A percentile compares a stretch with the other conserved stretches of the same genome.
Conservation (phyloP, 2,797 vertebrate genomes). For the Arnoldichthys spilopterus region DNA sequence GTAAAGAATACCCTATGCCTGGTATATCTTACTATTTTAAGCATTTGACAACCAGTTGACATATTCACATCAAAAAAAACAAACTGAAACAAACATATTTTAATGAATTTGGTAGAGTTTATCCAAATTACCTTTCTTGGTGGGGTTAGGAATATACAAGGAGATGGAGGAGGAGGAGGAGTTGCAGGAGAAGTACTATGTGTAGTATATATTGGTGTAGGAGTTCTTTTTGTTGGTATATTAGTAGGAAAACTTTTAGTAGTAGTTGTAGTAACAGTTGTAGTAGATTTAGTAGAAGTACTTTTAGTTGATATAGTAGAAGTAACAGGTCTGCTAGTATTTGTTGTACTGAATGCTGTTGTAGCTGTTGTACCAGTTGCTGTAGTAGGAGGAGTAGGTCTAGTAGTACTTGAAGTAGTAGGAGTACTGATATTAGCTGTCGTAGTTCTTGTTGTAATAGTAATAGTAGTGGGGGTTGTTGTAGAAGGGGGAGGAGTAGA, state of each 20-base stretch:
- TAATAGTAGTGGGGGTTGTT: not conserved
- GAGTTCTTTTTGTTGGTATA: not conserved
- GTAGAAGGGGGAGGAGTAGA: slow-evolving; percentile 29
- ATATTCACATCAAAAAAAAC: not conserved
- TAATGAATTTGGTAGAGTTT: not conserved
- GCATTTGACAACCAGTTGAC: too few species aligned
- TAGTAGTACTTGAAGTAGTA: not conserved
- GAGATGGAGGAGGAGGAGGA: rapidly evolving
- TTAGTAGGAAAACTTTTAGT: slow-evolving; percentile 11
- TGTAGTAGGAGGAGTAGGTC: too few species aligned
- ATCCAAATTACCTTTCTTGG: slow-evolving; percentile 71
- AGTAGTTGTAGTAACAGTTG: not conserved
- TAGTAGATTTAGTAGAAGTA: not conserved
- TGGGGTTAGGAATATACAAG: slow-evolving; percentile 64
- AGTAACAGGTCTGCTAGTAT: not conserved
- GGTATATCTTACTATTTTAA: too few species aligned
- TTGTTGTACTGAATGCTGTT: not conserved
- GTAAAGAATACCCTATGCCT: too few species aligned
- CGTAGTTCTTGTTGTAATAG: not conserved
- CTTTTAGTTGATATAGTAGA: not conserved
- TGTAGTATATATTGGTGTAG: not conserved
- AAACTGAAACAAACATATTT: not conserved
- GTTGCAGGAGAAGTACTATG: not conserved
- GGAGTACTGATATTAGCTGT: not conserved
- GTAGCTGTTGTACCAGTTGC: not conserved